Evolutionary conservation across 2,888 invertebrate genomes (phyloP).

Genomic region (Netelia virgata): DNA sequence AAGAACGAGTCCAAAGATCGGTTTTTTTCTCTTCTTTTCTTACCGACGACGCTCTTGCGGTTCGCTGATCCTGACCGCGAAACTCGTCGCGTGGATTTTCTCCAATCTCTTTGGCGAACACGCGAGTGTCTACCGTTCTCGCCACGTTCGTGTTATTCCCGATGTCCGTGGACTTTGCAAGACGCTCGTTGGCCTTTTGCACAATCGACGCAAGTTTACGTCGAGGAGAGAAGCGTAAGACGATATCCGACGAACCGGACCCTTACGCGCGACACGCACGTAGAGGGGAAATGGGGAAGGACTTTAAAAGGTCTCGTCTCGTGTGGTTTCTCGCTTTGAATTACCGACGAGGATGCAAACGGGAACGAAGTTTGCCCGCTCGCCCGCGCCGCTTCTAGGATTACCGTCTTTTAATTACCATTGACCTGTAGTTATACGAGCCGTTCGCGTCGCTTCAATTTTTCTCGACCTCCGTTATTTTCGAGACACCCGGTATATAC

Average conservation of each 20-base stretch:
- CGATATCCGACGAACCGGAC: slow-evolving; percentile 69
- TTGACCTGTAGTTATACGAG: neutral
- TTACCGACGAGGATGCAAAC: slow-evolving; percentile 21
- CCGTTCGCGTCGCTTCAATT: no score
- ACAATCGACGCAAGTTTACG: slow-evolving; percentile 60
- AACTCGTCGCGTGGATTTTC: slow-evolving; percentile 2
- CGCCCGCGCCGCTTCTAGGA: slow-evolving; percentile 63
- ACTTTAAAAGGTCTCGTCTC: slow-evolving; percentile 35
- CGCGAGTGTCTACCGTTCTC: neutral
- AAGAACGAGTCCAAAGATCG: slow-evolving; percentile 23
- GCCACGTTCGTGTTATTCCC: neutral
- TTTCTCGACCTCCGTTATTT: no score
- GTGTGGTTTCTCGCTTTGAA: slow-evolving; percentile 43
- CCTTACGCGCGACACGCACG: neutral
- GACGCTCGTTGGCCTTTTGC: slow-evolving; percentile 57
- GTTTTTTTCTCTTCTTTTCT: neutral
- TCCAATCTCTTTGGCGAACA: neutral
- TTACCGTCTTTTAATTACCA: slow-evolving; percentile 65
- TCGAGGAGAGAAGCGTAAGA: slow-evolving; percentile 69
- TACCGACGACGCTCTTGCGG: slow-evolving; percentile 15
- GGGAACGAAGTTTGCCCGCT: slow-evolving; percentile 8
- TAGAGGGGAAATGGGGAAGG: neutral
- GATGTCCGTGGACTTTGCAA: no score
- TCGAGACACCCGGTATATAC: no score
- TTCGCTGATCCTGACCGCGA: slow-evolving; percentile 59